These are phyloP conservation scores for Halictus rubicundus DNA, from an alignment of 1,140 invertebrate species.

Conservation along the genomic window DNA sequence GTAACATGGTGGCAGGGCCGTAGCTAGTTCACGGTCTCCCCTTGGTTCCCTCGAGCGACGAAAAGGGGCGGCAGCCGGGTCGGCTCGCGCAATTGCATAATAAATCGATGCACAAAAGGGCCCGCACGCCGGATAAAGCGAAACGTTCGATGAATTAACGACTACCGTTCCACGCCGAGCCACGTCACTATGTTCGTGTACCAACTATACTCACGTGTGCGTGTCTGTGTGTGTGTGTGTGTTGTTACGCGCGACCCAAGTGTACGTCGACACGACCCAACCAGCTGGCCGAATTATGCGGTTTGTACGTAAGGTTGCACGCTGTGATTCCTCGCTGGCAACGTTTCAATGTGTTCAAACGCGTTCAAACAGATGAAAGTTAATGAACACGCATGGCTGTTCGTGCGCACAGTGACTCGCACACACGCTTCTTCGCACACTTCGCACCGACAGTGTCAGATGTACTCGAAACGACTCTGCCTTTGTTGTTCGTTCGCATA, in stretches of 20 bases:
- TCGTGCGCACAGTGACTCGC: too few relatives aligned
- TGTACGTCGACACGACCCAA: neutral
- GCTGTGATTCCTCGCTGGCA: too few relatives aligned
- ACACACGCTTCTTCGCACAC: too few relatives aligned
- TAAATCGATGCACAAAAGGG: slow-evolving; percentile 58
- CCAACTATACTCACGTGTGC: too few relatives aligned
- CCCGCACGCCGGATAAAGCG: slow-evolving; percentile 40
- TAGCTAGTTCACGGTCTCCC: slow-evolving; percentile 46
- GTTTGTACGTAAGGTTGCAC: too few relatives aligned
- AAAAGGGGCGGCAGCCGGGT: slow-evolving; percentile 32
- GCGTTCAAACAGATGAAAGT: too few relatives aligned
- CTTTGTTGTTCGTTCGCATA: too few relatives aligned
- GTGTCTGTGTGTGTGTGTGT: neutral
- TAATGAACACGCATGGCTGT: too few relatives aligned
- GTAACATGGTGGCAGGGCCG: slow-evolving; percentile 13
- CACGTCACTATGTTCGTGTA: neutral
- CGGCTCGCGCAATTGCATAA: slow-evolving; percentile 49
- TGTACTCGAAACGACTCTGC: too few relatives aligned
- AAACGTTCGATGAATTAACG: slow-evolving; percentile 46
- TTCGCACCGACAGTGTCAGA: too few relatives aligned
- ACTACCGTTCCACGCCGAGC: slow-evolving; percentile 17
- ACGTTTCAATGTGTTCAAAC: too few relatives aligned
- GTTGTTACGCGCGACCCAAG: neutral
- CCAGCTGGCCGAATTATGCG: slow-evolving; percentile 13
- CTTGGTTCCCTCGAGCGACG: slow-evolving; percentile 35